Conservation (phyloP, 2,113 vertebrate genomes). For the Pungitius pungitius region DNA sequence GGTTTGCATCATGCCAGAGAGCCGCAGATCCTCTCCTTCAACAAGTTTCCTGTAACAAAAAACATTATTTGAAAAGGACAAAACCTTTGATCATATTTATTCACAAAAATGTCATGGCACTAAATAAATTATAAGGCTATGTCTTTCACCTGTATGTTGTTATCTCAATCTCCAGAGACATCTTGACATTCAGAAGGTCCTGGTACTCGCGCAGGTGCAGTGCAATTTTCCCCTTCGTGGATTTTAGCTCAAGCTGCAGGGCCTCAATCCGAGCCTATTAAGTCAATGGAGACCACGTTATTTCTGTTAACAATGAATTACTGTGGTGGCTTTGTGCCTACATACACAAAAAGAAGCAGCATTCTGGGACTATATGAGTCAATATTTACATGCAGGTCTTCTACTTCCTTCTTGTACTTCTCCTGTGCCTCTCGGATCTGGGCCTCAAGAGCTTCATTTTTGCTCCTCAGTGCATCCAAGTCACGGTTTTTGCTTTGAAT, state of each 20-base stretch:
- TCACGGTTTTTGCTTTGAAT: slow-evolving; percentile 78
- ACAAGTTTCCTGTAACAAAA: slow-evolving; percentile 76
- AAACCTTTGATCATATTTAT: background rate
- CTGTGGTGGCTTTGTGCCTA: slow-evolving; percentile 3
- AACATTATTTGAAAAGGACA: background rate
- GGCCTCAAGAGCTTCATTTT: slow-evolving; percentile 75
- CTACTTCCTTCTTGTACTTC: slow-evolving; percentile 65
- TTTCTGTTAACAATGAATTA: background rate
- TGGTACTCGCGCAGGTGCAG: slow-evolving; percentile 82
- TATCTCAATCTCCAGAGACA: slow-evolving; percentile 83
- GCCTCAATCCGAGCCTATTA: slow-evolving; percentile 70
- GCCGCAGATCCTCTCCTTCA: slow-evolving; percentile 80
- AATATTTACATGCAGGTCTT: slow-evolving; percentile 67
- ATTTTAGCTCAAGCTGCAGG: slow-evolving; percentile 74
- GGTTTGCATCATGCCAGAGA: slow-evolving; percentile 73
- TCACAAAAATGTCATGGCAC: background rate
- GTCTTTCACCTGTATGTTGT: slow-evolving; percentile 80
- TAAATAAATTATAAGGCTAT: background rate
- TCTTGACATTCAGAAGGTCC: slow-evolving; percentile 82
- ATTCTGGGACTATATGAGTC: slow-evolving; percentile 1
- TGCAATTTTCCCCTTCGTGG: slow-evolving; percentile 77
- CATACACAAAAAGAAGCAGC: slow-evolving; percentile 10
- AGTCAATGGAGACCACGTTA: background rate
- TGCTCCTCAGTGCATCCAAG: slow-evolving; percentile 71
- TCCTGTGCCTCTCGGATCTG: slow-evolving; percentile 74